Evolutionary conservation across 2,888 invertebrate genomes (phyloP).

Genomic region (Frankliniella intonsa): DNA sequence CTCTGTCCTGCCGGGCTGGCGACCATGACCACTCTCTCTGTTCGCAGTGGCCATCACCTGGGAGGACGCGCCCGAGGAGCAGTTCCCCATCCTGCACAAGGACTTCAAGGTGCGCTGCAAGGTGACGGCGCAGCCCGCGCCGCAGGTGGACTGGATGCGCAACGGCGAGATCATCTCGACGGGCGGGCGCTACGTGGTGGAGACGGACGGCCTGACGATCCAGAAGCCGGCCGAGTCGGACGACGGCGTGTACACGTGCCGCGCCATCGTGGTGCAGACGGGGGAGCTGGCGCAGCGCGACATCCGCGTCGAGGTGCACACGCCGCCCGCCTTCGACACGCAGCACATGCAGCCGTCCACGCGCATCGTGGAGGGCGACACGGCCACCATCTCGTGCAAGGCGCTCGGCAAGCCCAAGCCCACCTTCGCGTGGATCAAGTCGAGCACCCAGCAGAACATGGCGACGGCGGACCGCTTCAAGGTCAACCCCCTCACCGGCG

Average conservation of each 20-base stretch:
- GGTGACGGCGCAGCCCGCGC: constrained; percentile 78
- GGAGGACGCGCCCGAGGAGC: constrained; percentile 78
- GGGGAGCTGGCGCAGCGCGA: constrained; percentile 71
- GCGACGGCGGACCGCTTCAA: constrained; percentile 60
- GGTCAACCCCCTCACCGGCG: constrained; percentile 38
- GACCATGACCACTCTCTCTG: no score
- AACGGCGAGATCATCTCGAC: constrained; percentile 66
- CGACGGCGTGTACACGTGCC: constrained; percentile 80
- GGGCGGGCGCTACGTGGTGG: constrained; percentile 67
- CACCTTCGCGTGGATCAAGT: constrained; percentile 76
- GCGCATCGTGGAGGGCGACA: constrained; percentile 75
- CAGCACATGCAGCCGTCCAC: constrained; percentile 53
- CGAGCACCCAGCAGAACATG: constrained; percentile 65
- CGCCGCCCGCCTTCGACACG: constrained; percentile 63
- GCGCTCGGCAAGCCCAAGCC: constrained; percentile 83
- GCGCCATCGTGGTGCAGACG: constrained; percentile 76
- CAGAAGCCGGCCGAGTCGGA: constrained; percentile 73
- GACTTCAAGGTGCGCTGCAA: constrained; percentile 76
- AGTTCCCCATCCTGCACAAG: constrained; percentile 70
- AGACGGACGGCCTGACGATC: constrained; percentile 70
- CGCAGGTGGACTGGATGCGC: constrained; percentile 80
- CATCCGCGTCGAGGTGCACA: constrained; percentile 76
- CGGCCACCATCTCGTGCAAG: constrained; percentile 67
- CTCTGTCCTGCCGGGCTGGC: no score
- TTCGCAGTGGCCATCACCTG: constrained; percentile 70